Evolutionary conservation across 2,113 vertebrate genomes (phyloP).

Genomic region (Lagenorhynchus albirostris): DNA sequence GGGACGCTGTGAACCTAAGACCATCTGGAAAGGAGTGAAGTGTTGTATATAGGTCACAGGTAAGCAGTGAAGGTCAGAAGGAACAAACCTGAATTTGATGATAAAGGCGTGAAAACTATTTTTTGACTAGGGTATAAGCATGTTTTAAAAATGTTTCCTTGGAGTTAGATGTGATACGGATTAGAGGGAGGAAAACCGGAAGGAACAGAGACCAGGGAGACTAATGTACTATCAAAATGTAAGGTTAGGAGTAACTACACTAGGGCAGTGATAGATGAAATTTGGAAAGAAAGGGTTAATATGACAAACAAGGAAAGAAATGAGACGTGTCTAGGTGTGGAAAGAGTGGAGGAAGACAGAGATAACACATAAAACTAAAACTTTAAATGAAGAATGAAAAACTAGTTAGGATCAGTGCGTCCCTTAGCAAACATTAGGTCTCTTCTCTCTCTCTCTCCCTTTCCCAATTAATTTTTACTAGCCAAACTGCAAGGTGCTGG

Average conservation of each 20-base stretch:
- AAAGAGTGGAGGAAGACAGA: neutral
- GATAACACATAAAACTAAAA: neutral
- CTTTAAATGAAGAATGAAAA: neutral
- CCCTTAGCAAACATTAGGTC: neutral
- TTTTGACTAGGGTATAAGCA: neutral
- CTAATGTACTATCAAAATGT: neutral
- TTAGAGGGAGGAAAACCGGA: neutral
- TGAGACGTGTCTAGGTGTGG: neutral
- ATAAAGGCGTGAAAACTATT: neutral
- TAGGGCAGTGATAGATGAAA: neutral
- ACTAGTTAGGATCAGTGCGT: too few species aligned
- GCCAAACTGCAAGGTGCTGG: neutral
- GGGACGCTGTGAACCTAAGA: neutral
- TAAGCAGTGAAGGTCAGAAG: neutral
- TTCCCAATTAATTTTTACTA: neutral
- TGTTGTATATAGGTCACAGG: neutral
- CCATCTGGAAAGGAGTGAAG: neutral
- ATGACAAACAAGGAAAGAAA: neutral
- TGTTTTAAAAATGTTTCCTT: neutral
- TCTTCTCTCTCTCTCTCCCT: neutral
- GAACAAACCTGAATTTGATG: neutral
- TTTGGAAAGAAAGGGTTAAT: neutral
- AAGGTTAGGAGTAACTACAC: neutral
- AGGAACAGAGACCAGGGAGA: neutral
- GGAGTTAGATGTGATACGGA: neutral